phyloP scores from a whole-genome alignment of 2,888 invertebrate genomes.

The Spisula subtruncata region DNA sequence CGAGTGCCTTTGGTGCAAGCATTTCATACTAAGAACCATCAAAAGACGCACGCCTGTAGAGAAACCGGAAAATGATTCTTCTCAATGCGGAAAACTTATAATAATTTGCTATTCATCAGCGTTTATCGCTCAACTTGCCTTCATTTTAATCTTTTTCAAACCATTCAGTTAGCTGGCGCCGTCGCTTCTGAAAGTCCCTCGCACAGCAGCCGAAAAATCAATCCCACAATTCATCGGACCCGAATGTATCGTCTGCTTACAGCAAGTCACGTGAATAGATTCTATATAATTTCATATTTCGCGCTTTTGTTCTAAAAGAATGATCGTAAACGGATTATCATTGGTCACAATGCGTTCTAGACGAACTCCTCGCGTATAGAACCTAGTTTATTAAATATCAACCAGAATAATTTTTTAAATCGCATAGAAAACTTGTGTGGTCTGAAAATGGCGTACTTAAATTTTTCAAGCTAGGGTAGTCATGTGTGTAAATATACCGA shows the following conservation, averaged over 20 bases:
- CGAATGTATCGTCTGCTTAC: conserved; percentile 44
- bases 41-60: conserved; percentile 63
- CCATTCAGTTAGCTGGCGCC: conserved; percentile 43
- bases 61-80: conserved; percentile 66
- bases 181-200: conserved; percentile 42
- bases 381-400: conserved; percentile 56
- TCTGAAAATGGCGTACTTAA: conserved; percentile 6
- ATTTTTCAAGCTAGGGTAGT: neutral
- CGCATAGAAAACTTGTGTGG: conserved; percentile 43
- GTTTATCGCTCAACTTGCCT: conserved; percentile 47
- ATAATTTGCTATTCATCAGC: conserved; percentile 44
- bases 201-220: conserved; percentile 48
- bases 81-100: conserved; percentile 65
- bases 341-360: conserved; percentile 60
- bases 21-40: conserved; percentile 36
- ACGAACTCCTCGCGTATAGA: conserved; percentile 64
- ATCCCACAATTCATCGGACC: conserved; percentile 39
- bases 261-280: conserved; percentile 46
- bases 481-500: conserved; percentile 16
- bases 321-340: conserved; percentile 67
- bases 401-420: conserved; percentile 31
- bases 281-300: conserved; percentile 58
- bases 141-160: conserved; percentile 37
- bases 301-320: conserved; percentile 56
- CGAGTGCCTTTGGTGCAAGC: conserved; percentile 47